These are phyloP conservation scores for Orchesellides sinensis DNA, from an alignment of 2,888 invertebrate genomes.

Conservation along the genomic window DNA sequence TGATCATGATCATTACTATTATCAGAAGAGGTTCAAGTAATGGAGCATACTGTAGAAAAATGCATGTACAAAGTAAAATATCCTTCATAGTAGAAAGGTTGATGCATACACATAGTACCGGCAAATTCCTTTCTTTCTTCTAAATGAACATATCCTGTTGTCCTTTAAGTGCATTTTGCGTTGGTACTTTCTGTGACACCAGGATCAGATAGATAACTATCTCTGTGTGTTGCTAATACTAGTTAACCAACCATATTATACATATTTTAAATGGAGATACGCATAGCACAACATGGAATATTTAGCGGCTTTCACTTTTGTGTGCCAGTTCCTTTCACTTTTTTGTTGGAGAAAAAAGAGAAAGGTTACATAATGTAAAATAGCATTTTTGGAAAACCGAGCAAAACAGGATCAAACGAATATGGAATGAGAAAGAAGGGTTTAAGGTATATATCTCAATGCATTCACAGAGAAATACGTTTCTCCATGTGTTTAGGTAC, in stretches of 20 bases:
- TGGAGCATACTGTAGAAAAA: too few species aligned
- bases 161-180: too few species aligned
- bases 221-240: too few species aligned
- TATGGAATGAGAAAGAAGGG: conserved; percentile 6
- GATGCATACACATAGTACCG: conserved; percentile 8
- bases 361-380: background rate
- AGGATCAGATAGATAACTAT: too few species aligned
- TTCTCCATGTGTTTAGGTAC: too few species aligned
- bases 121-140: too few species aligned
- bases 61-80: background rate
- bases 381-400: background rate
- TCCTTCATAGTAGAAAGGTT: too few species aligned
- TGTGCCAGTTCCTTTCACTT: conserved; percentile 5
- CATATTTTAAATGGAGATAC: background rate
- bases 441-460: background rate
- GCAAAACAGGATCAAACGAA: conserved; percentile 42
- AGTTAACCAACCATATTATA: background rate
- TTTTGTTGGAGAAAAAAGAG: background rate
- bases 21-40: too few species aligned
- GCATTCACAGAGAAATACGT: too few species aligned
- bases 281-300: too few species aligned
- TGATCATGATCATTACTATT: conserved; percentile 18
- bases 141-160: too few species aligned
- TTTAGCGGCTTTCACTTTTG: conserved; percentile 52
- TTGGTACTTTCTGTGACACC: too few species aligned